Percentiles rank a stretch among this genome's conserved stretches.
Conservation (phyloP, 2,797 vertebrate genomes). For the Epinephelus awoara region DNA sequence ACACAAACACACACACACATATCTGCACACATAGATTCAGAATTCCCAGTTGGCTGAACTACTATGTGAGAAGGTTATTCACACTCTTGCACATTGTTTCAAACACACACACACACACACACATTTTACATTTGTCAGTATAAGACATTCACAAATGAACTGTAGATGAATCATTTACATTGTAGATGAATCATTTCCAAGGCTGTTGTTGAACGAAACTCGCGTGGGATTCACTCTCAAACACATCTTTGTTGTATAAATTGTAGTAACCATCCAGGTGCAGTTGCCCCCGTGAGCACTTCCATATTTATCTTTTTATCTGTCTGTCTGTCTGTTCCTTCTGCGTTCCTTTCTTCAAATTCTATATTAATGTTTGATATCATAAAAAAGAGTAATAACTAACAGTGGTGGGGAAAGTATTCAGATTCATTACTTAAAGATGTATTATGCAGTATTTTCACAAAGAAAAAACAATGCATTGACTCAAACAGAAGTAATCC, state of each 20-base stretch:
- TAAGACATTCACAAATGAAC: slow-evolving; percentile 31
- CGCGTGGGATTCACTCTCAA: slow-evolving; percentile 26
- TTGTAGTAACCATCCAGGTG: slow-evolving; percentile 17
- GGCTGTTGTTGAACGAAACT: slow-evolving; percentile 16
- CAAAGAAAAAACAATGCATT: too few relatives aligned
- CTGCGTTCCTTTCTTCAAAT: not conserved
- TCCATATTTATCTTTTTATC: not conserved
- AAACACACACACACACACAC: not conserved
- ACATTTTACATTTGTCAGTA: slow-evolving; percentile 31
- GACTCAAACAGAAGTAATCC: too few relatives aligned
- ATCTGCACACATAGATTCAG: slow-evolving; percentile 26
- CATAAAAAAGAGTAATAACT: not conserved
- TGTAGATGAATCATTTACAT: slow-evolving; percentile 50
- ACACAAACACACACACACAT: slow-evolving; percentile 20
- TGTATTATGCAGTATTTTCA: too few relatives aligned
- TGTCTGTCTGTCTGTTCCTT: not conserved
- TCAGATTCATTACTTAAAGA: not conserved
- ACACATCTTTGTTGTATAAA: slow-evolving; percentile 20
- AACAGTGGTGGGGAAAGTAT: not conserved
- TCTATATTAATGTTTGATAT: not conserved
- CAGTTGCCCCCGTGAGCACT: slow-evolving; percentile 1
- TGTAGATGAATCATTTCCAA: slow-evolving; percentile 40
- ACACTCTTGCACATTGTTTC: slow-evolving; percentile 6
- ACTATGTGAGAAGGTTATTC: slow-evolving; percentile 13
- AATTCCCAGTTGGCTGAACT: slow-evolving; percentile 22